Conservation (phyloP, 2,888 invertebrate species). For the Drosophila flavopinicola region DNA sequence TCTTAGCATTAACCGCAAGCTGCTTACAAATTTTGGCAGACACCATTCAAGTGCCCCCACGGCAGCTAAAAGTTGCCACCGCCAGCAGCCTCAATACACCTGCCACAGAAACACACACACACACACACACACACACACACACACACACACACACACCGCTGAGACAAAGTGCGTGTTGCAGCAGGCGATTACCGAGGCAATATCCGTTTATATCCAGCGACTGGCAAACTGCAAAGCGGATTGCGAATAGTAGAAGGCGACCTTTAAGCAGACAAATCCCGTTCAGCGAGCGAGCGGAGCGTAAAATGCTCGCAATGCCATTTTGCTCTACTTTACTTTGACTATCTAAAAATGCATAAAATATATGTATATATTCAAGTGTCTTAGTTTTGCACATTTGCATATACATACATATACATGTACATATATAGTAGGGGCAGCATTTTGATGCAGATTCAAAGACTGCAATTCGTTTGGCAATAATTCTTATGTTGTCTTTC, state of each 20-base stretch:
- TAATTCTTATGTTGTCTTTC: too few relatives aligned
- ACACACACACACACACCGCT: too few relatives aligned
- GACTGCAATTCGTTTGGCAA: too few relatives aligned
- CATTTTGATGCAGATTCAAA: too few relatives aligned
- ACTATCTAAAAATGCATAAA: constrained; percentile 13
- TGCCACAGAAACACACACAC: constrained; percentile 14
- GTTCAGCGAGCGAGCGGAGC: too few relatives aligned
- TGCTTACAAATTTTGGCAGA: constrained; percentile 19
- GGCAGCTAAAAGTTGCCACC: constrained; percentile 1
- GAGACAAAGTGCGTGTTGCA: constrained; percentile 1
- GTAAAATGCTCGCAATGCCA: constrained; percentile 9
- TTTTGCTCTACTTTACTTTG: constrained; percentile 6
- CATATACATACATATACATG: too few relatives aligned
- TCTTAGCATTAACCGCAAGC: constrained; percentile 35
- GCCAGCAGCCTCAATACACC: constrained; percentile 17
- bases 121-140: neutral
- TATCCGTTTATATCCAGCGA: constrained; percentile 34
- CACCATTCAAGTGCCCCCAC: constrained; percentile 8
- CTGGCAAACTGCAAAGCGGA: constrained; percentile 31
- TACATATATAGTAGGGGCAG: too few relatives aligned
- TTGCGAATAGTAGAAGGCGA: constrained; percentile 1
- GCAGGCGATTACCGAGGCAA: constrained; percentile 22
- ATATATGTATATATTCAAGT: neutral
- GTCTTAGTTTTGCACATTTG: too few relatives aligned
- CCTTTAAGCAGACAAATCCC: constrained; percentile 33